These are phyloP conservation scores for Nothoprocta perdicaria DNA, from an alignment of 2,113 vertebrate genomes.

Conservation along the genomic window DNA sequence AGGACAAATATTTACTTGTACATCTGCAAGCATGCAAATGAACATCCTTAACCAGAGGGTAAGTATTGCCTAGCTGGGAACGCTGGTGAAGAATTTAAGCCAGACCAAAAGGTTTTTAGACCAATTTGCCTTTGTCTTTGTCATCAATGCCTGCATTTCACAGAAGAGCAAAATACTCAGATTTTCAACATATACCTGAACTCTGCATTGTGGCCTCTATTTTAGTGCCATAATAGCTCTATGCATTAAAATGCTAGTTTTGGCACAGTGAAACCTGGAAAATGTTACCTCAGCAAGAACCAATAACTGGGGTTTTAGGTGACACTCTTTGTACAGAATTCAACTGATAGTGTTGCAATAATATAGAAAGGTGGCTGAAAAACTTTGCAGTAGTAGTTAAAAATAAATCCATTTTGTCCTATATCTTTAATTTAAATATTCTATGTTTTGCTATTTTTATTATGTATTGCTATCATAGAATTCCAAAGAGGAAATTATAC, in stretches of 20 bases:
- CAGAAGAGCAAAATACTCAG: neutral
- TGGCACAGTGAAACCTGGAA: no score
- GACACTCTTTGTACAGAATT: no score
- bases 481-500: neutral
- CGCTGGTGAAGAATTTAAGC: neutral
- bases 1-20: neutral
- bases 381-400: no score
- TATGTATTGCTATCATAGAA: neutral
- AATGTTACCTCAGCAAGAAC: no score
- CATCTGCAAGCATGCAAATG: fast-evolving
- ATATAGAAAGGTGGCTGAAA: neutral
- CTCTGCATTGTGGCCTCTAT: neutral
- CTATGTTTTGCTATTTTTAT: neutral
- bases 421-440: neutral
- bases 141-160: neutral
- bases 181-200: neutral
- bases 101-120: neutral
- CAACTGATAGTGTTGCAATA: no score
- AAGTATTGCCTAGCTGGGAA: neutral
- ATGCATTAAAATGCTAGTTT: neutral
- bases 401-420: neutral
- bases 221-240: neutral
- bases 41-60: neutral
- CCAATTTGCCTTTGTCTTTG: fast-evolving
- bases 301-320: no score